Conservation (phyloP, 1,140 invertebrate species). For the Cyclargus thomasi region DNA sequence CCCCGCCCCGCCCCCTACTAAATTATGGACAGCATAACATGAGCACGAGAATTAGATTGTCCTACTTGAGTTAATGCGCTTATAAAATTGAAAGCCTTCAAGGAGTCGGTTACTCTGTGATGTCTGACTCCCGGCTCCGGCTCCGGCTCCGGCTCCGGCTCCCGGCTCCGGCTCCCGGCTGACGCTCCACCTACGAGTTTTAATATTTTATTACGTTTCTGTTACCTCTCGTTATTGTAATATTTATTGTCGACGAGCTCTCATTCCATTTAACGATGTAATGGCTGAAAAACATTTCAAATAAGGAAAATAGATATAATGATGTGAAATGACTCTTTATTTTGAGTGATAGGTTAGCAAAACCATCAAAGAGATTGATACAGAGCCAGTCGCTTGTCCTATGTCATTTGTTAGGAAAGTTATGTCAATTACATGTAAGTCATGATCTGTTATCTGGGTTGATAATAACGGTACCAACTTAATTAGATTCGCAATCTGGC, state of each 20-base stretch:
- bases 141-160: too few relatives aligned
- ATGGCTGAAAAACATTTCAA: not conserved
- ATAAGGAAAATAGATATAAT: too few relatives aligned
- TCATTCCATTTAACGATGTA: not conserved
- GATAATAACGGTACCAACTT: too few relatives aligned
- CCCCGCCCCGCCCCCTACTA: not conserved
- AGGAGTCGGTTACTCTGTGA: not conserved
- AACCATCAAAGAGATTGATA: too few relatives aligned
- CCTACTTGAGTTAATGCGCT: slow-evolving; percentile 16
- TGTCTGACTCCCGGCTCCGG: not conserved
- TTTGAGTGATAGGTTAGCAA: too few relatives aligned
- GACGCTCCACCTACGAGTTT: not conserved
- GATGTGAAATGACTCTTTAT: too few relatives aligned
- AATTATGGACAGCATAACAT: slow-evolving; percentile 19
- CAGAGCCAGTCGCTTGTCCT: too few relatives aligned
- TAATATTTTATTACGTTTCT: slow-evolving; percentile 1
- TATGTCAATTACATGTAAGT: too few relatives aligned
- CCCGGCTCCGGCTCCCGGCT: too few relatives aligned
- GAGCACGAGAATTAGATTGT: slow-evolving; percentile 14
- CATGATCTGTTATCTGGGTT: too few relatives aligned
- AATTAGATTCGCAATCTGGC: too few relatives aligned
- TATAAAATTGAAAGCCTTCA: slow-evolving; percentile 8
- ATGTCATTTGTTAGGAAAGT: too few relatives aligned
- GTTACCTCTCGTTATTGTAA: not conserved
- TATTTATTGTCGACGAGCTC: not conserved